Base-by-base conservation (phyloP, 2,113 vertebrate species). In the Microcebus lehilahytsara region DNA sequence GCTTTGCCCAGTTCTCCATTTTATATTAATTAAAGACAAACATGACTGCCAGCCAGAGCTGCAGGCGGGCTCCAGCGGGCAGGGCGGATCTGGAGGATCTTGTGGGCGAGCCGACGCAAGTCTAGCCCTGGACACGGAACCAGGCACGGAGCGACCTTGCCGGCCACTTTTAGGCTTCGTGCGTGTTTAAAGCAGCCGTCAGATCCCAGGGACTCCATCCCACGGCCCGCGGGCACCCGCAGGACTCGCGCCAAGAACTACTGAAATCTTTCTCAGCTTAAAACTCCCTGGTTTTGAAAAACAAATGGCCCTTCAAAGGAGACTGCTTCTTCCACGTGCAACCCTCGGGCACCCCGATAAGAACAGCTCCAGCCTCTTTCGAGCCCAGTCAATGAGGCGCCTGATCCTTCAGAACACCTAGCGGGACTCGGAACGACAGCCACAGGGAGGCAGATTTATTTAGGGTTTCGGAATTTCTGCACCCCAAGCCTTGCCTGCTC, bases 81-180 rank as follows among this genome's bases (percentile, higher is more conserved):
- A 13, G 58, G n/a, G 9, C 27, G 19, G 46, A 40, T 9, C 95
- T 0, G 0, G 22, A 40, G 56, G 13, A 12, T 10, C 4, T 7
- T 3, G 32, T 11, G 30, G 6, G 40, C 5, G 4, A 5, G 66
- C 27, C 2, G 2, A 30, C 0, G 22, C 0, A 0, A 8, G 1
- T 19, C 30, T 1, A 25, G 80, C 53, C 58, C 67, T 3, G 58
- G 12, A 46, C 19, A 0, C 2, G 14, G 49, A 25, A 22, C 0
- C 8, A 9, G 16, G 51, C 34, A 56, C 32, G 34, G 22, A 34
- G 32, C 3, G 5, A n/a, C 27, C 40, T 67, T 60, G 3, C 37
- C 0, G 10, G 27, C 27, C 16, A n/a, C 58, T 4, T 4, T 14
- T 1, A 12, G 75, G 60, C 22, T 69, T 56, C 62, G 58, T 34